Base-by-base conservation (phyloP, 2,888 invertebrate genomes). In the Heliconius ismenius region DNA sequence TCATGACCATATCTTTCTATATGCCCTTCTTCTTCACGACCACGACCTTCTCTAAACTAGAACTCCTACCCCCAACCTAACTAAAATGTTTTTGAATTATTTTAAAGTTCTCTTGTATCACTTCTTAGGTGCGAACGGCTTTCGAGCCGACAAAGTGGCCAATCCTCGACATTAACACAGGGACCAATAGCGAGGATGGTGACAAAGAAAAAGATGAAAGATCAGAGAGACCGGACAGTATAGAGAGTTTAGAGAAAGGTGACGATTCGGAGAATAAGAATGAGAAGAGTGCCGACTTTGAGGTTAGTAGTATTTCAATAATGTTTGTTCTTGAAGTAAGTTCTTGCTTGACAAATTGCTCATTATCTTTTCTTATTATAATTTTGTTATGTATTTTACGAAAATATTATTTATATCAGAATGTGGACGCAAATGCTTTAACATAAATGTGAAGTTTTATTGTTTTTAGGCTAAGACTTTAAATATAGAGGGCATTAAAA, bases 61-160 rank as follows among this genome's bases (percentile, higher is more conserved):
- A 39, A 39, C 11, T 39, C 39, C 39, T 39, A 39, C 11, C 1
- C 39, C 39, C 11, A 3, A 39, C 39, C 11, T 36, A 36, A 36
- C 10, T 36, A 2, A 10, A 36, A 36, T 39, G 39, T 11, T 39
- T 39, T 11, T 49, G n/a, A 7, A n/a, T n/a, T 54, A n/a, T 54
- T 9, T n/a, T 54, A 9, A 21, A 21, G 7, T 21, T 7, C 3
- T 9, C 1, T n/a, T 54, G 21, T 9, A 2, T 9, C n/a, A 9
- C 9, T 0, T 54, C 36, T 36, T 89, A 97, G 97, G 97, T 98
- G 73, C 96, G 99, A 85, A 97, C 98, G 74, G 96, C 96, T 81
- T 95, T 96, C 81, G 96, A 98, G 85, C 98, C 99, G 2, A 95
- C 95, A 18, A 96, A 96, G 87, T 99, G 99, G 99, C 99, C 99